Conservation (phyloP, 2,797 vertebrate species). For the Eospalax fontanierii region DNA sequence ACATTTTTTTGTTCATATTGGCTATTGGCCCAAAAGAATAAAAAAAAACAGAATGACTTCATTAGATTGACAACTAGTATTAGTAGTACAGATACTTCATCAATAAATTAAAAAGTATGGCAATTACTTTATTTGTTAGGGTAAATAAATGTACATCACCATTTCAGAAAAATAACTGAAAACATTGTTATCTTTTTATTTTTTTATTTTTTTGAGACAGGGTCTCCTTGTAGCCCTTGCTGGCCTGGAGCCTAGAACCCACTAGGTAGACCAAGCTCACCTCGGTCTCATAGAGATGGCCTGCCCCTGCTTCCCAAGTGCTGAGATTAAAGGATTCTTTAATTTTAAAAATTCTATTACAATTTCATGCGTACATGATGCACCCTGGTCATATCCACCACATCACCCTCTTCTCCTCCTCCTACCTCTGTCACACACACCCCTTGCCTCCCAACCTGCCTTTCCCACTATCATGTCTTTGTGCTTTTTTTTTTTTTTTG, state of each 20-base stretch:
- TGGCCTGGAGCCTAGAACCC: too few species aligned
- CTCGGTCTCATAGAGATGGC: too few species aligned
- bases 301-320: too few species aligned
- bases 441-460: background rate
- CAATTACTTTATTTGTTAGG: slow-evolving; percentile 27
- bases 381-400: background rate
- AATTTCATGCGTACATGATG: background rate
- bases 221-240: too few species aligned
- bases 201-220: too few species aligned
- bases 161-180: background rate
- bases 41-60: background rate
- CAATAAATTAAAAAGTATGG: background rate
- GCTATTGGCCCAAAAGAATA: background rate
- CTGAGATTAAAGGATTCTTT: too few species aligned
- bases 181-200: background rate
- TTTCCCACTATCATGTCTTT: background rate
- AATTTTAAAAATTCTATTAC: background rate
- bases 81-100: background rate
- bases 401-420: too few species aligned
- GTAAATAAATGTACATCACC: slow-evolving; percentile 33
- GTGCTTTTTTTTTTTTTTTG: background rate
- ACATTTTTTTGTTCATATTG: background rate
- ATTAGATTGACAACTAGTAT: background rate
- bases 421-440: background rate
- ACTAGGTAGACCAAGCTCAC: too few species aligned